Evolutionary conservation across 2,888 invertebrate genomes (phyloP), one percentile per base, ranked within the genome.

Genomic region (Atethmia centrago): DNA sequence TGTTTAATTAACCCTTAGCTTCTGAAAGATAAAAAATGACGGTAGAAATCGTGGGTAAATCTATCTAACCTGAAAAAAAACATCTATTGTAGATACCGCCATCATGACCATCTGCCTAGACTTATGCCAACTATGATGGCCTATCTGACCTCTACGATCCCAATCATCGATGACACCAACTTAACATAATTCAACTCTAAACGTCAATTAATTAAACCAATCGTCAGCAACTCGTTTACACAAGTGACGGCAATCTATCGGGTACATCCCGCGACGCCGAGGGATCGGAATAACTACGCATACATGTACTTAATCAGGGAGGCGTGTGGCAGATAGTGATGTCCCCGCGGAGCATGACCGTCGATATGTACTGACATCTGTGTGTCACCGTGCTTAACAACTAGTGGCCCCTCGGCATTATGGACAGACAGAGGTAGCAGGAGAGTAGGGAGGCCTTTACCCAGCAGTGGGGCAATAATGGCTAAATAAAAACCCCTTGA

Each of bases 261-360:
- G 25, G 65, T 62, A 74, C 36, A 71, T 65, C 42, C 31, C 40
- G 69, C 51, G 49, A 45, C 68, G 63, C 45, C 72, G 56, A 71
- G 84, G 84, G 84, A 84, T 67, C 47, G 47, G 47, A 67, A 53
- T 68, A 71, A 75, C 78, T 66, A 75, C 65, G 77, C 65, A 59
- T 77, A 64, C 78, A 73, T 72, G 82, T 71, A 82, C 71, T 84
- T 84, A 84, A 84, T 84, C 82, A 84, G 79, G 28, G 51, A 67
- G 58, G 69, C 85, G 55, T 84, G 83, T 84, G 42, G 74, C 61
- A 63, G 85, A 71, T 61, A 72, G 53, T 36, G 5, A 2, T 2
- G 70, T 79, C 85, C 82, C 70, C 3, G 71, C 36, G 72, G 83
- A 77, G 65, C 63, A 45, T 45, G 53, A 19, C 63, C 45, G 59